Evolutionary conservation across 2,888 invertebrate species (phyloP), one percentile per base, ranked within the genome.

Genomic region (Tenthredo livida): DNA sequence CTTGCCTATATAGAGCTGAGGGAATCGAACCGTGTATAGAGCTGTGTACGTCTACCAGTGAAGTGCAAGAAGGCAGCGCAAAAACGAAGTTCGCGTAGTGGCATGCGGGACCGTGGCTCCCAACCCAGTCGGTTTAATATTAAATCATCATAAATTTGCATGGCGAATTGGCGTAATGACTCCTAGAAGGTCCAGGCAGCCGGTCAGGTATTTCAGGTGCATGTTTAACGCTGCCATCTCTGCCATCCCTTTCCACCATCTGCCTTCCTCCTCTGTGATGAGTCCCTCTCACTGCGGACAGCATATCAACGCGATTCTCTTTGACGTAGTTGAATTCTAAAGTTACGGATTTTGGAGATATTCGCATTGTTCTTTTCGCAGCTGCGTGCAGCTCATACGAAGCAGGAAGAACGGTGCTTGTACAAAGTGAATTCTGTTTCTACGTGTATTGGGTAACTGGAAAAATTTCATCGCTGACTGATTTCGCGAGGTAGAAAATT

Each of bases 141-240:
- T 90, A 88, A 90, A 90, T 90, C 90, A 90, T 90, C 91, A 91
- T 91, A 91, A 90, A 91, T 90, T 90, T 91, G 90, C 91, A 91
- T 91, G 85, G 85, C 84, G 89, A 89, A 90, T 91, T 91, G 89
- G 88, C 88, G 87, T 91, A 90, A 91, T 88, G 90, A 90, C 89
- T 87, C 85, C 88, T 88, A 89, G 87, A 86, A 88, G 86, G 87
- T 87, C 87, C 88, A 85, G 78, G 86, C 73, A 21, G 58, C 77
- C 50, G 77, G 77, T 29, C 77, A 80, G 80, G 80, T 61, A 80
- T 80, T 80, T 80, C 65, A 80, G 58, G 65, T 65, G 80, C 80
- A 61, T 70, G 83, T 29, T 47, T 67, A 65, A 67, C 83, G 15
- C 67, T 50, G 29, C 17, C 47, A 83, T 67, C 67, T 67, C 83